Evolutionary conservation across 2,113 vertebrate species (phyloP), one percentile per base, ranked within the genome.

Genomic region (Patagioenas fasciata): DNA sequence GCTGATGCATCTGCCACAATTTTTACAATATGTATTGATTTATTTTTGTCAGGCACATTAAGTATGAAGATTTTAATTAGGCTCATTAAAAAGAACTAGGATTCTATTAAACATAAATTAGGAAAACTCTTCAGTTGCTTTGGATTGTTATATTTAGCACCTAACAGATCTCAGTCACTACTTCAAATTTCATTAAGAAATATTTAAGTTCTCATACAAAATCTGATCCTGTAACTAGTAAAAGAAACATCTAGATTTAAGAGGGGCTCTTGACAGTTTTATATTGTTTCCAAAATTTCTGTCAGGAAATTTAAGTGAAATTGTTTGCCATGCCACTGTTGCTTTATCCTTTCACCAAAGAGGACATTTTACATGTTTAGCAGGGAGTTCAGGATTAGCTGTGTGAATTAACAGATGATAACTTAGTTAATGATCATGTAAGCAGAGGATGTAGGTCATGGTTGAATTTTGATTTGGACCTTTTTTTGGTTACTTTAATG

Each of bases 51-150:
- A 50, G 82, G 61, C 19, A 9, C 77, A 47, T 79, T 2, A 4
- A 87, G 36, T 87, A 90, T 85, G 85, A 93, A 94, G 57, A 84
- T 88, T 96, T 93, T 91, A 88, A 80, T 93, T 42, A 18, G 36
- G 44, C 54, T 89, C 5, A 19, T 86, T 36, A 47, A 20, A 90
- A 95, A 95, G 62, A 89, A 81, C 44, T 62, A 19, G 26, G 28
- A 44, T 91, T 78, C 60, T 84, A 65, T 80, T 31, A 57, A 74
- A 85, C 42, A 54, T 50, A 38, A 51, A 56, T 61, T 9, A 69
- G 26, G 44, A 67, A 31, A 64, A 51, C 8, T 11, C 14, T 83
- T 83, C 47, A 31, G 29, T 56, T 86, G 16, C 31, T 77, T 54
- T 60, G n/a, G 9, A 24, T 84, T 72, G 51, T 58, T 77, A 57